A percentile compares a stretch with the other conserved stretches of the same genome.
Conservation (phyloP, 2,888 invertebrate species). For the Eretmocerus hayati region DNA sequence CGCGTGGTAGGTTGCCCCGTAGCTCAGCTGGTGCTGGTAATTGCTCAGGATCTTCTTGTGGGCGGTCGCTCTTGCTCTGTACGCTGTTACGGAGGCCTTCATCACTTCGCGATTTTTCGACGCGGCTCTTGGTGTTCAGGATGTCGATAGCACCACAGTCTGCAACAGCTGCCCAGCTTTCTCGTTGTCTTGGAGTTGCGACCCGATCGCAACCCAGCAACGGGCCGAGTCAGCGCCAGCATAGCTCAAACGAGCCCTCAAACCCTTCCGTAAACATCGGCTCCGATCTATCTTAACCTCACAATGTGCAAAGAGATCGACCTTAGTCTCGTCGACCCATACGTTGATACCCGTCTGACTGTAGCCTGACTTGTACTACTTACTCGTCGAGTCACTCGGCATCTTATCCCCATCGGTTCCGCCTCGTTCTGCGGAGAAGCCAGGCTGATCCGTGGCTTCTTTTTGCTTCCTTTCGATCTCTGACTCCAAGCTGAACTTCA, state of each 20-base stretch:
- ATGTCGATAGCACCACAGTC: neutral
- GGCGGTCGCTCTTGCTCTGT: slow-evolving; percentile 81
- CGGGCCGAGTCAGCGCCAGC: neutral
- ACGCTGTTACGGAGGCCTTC: slow-evolving; percentile 84
- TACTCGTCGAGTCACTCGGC: no score
- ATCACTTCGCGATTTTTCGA: slow-evolving; percentile 47
- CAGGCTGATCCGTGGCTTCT: no score
- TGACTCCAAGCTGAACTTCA: no score
- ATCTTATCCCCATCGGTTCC: no score
- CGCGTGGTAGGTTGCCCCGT: slow-evolving; percentile 51
- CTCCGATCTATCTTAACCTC: neutral
- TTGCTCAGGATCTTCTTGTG: slow-evolving; percentile 81
- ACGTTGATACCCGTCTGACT: no score
- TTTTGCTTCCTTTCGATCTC: no score
- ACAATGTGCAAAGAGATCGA: no score
- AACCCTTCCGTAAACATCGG: neutral
- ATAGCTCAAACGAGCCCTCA: neutral
- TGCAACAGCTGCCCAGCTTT: neutral
- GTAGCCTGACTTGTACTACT: no score
- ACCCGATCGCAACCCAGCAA: neutral
- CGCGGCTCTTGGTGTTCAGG: no score
- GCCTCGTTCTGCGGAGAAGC: no score
- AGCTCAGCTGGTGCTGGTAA: slow-evolving; percentile 67
- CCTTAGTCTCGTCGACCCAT: no score
- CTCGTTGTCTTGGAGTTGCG: no score